Conservation (phyloP, 2,888 invertebrate genomes). For the Conops quadrifasciatus region DNA sequence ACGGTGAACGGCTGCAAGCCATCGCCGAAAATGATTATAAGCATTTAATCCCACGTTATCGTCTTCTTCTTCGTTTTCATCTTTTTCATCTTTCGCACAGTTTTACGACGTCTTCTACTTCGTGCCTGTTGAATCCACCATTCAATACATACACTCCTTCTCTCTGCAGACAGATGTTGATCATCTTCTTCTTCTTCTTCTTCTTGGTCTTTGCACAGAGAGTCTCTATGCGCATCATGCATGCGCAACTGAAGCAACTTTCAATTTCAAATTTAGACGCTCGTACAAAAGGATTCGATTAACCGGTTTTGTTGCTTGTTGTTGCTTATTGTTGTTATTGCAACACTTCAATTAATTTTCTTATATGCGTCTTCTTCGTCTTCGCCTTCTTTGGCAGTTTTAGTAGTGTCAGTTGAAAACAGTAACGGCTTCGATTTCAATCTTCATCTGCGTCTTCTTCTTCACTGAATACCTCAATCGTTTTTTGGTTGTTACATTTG, state of each 20-base stretch:
- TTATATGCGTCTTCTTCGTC: not conserved
- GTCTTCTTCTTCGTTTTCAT: too few relatives aligned
- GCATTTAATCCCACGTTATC: too few relatives aligned
- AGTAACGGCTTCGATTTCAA: not conserved
- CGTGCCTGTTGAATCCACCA: too few relatives aligned
- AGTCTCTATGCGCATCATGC: not conserved
- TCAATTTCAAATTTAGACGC: not conserved
- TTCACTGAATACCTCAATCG: too few relatives aligned
- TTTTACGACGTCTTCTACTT: too few relatives aligned
- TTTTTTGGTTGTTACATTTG: too few relatives aligned
- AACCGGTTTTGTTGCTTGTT: not conserved
- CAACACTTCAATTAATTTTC: not conserved
- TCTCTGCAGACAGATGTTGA: not conserved
- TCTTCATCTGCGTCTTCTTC: not conserved
- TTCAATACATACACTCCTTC: too few relatives aligned
- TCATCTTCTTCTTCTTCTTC: not conserved
- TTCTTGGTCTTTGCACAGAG: not conserved
- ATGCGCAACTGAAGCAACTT: not conserved
- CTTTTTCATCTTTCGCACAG: too few relatives aligned
- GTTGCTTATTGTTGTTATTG: not conserved
- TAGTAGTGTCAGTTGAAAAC: too few relatives aligned
- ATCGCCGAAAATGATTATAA: too few relatives aligned
- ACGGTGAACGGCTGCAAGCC: too few relatives aligned
- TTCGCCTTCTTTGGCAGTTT: not conserved
- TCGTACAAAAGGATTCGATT: not conserved